Conservation (phyloP, 2,888 invertebrate genomes). For the Andrena minutula region DNA sequence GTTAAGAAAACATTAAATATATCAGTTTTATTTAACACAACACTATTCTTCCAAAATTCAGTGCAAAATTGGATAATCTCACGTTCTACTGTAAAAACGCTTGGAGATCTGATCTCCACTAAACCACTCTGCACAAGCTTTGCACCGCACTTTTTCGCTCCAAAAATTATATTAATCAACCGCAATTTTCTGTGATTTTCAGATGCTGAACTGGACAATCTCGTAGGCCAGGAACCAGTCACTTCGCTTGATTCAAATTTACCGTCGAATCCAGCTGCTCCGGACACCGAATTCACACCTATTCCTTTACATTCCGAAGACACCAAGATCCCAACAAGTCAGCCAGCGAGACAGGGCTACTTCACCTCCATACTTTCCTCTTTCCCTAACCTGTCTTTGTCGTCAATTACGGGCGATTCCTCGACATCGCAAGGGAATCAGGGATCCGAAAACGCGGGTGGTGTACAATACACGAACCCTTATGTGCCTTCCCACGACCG, state of each 20-base stretch:
- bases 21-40: too few relatives aligned
- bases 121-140: background rate
- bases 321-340: conserved; percentile 41
- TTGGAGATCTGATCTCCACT: background rate
- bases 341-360: conserved; percentile 75
- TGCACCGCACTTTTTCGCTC: background rate
- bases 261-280: background rate
- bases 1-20: too few relatives aligned
- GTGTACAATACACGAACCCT: conserved; percentile 46
- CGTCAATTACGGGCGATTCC: conserved; percentile 76
- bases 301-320: conserved; percentile 46
- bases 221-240: conserved; percentile 75
- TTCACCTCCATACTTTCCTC: conserved; percentile 82
- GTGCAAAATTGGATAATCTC: too few relatives aligned
- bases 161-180: background rate
- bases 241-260: conserved; percentile 26
- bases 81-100: too few relatives aligned
- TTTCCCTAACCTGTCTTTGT: conserved; percentile 80
- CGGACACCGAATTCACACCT: conserved; percentile 40
- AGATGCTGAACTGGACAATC: conserved; percentile 78
- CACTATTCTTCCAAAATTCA: too few relatives aligned
- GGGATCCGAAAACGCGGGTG: conserved; percentile 21
- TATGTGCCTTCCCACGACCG: conserved; percentile 56
- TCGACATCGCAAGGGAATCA: conserved; percentile 47
- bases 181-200: conserved; percentile 37